Conservation (phyloP, 2,113 vertebrate species). For the Collichthys lucidus region DNA sequence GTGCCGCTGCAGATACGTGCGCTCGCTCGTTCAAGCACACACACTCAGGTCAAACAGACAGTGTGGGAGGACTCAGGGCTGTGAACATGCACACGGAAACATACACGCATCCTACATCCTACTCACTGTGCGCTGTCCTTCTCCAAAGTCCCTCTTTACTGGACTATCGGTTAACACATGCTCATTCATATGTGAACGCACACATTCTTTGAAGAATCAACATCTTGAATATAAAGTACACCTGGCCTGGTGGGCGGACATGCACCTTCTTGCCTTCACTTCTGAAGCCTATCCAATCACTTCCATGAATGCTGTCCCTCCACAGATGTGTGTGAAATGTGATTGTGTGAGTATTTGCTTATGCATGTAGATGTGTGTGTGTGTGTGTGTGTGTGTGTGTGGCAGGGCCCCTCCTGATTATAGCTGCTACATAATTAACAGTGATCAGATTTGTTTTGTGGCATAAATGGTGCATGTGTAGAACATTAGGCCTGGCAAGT, state of each 20-base stretch:
- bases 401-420: constrained; percentile 88
- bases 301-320: constrained; percentile 30
- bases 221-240: constrained; percentile 71
- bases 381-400: constrained; percentile 9
- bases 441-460: constrained; percentile 99
- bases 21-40: constrained; percentile 75
- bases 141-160: constrained; percentile 65
- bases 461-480: constrained; percentile 99
- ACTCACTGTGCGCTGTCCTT: constrained; percentile 68
- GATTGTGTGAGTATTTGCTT: constrained; percentile 37
- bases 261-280: constrained; percentile 37
- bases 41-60: constrained; percentile 76
- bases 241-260: constrained; percentile 51
- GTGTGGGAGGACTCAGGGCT: constrained; percentile 76
- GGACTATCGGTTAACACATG: constrained; percentile 36
- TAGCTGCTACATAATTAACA: constrained; percentile 98
- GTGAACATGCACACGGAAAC: constrained; percentile 43
- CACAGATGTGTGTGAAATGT: constrained; percentile 32
- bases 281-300: constrained; percentile 44
- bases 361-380: constrained; percentile 9
- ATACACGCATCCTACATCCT: constrained; percentile 52
- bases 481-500: constrained; percentile 95
- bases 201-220: constrained; percentile 65
- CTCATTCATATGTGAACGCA: constrained; percentile 65
- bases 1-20: constrained; percentile 90